A percentile compares a stretch with the other conserved stretches of the same genome.
These are phyloP conservation scores for Tragulus kanchil DNA, from an alignment of 2,113 vertebrate genomes.

Conservation along the genomic window DNA sequence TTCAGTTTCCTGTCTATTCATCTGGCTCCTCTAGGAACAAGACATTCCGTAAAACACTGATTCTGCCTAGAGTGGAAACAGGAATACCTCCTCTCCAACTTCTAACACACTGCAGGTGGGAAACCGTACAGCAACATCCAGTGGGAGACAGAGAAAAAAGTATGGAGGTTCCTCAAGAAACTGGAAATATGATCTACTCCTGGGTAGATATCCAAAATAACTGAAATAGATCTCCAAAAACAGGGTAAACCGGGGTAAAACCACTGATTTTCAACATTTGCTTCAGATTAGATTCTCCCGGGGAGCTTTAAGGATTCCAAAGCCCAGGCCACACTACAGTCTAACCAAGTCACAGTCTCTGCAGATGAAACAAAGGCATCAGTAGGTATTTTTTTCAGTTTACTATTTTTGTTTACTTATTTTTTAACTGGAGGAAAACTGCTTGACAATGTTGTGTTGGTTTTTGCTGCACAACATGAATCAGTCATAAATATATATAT, in stretches of 20 bases:
- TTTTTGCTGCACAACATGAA: not conserved
- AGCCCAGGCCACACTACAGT: not conserved
- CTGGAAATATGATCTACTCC: not conserved
- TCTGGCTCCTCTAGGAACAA: not conserved
- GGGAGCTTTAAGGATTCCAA: not conserved
- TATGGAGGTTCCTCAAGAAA: not conserved
- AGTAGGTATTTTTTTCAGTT: not conserved
- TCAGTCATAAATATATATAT: not conserved
- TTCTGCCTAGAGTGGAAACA: not conserved
- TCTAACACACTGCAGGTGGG: not conserved
- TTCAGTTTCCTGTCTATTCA: not conserved
- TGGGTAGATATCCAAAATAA: not conserved
- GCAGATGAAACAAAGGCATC: not conserved
- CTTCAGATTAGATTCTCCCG: not conserved
- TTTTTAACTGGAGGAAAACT: not conserved
- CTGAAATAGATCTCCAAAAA: no score
- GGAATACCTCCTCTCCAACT: not conserved
- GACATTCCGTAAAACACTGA: not conserved
- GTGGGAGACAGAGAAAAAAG: not conserved
- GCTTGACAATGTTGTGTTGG: not conserved
- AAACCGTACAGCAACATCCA: not conserved
- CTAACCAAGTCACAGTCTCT: not conserved
- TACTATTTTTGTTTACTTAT: not conserved
- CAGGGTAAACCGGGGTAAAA: not conserved
- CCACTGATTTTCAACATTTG: not conserved